Percentiles rank a stretch among this genome's conserved stretches.
Evolutionary conservation across 2,113 vertebrate species (phyloP).

Genomic region (Piaya cayana): DNA sequence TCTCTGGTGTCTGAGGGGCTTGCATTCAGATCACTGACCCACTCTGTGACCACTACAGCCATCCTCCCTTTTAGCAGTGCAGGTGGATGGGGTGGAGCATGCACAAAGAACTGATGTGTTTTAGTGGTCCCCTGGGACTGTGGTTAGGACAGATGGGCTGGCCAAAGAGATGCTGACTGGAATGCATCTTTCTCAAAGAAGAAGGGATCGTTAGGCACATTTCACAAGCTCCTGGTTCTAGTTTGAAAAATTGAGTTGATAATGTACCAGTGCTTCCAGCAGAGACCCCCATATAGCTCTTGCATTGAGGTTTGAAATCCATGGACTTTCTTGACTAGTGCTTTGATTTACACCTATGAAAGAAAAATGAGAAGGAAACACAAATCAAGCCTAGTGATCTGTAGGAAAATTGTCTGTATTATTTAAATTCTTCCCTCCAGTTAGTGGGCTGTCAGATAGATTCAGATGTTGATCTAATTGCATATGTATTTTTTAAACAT

Average conservation of each 20-base stretch:
- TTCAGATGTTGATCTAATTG: neutral
- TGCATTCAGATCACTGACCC: neutral
- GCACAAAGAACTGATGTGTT: neutral
- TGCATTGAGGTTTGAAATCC: neutral
- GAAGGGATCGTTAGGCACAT: neutral
- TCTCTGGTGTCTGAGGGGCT: neutral
- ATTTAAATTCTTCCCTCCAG: neutral
- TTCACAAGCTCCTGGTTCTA: neutral
- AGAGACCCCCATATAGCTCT: neutral
- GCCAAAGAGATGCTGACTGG: neutral
- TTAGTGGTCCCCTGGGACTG: slow-evolving; percentile 21
- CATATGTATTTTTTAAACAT: neutral
- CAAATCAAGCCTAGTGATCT: neutral
- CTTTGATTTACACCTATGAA: neutral
- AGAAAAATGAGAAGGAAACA: neutral
- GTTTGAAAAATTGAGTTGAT: neutral
- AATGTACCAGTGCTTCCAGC: neutral
- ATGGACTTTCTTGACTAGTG: neutral
- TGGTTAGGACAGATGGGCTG: slow-evolving; percentile 6
- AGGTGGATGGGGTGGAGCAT: neutral
- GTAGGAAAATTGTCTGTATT: neutral
- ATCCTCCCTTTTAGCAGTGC: neutral
- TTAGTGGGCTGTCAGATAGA: neutral
- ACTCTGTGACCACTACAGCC: neutral
- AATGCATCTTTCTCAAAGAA: neutral